A percentile compares a stretch with the other conserved stretches of the same genome.
These are phyloP conservation scores for Euborellia annulipes DNA, from an alignment of 1,140 invertebrate genomes.

Conservation along the genomic window DNA sequence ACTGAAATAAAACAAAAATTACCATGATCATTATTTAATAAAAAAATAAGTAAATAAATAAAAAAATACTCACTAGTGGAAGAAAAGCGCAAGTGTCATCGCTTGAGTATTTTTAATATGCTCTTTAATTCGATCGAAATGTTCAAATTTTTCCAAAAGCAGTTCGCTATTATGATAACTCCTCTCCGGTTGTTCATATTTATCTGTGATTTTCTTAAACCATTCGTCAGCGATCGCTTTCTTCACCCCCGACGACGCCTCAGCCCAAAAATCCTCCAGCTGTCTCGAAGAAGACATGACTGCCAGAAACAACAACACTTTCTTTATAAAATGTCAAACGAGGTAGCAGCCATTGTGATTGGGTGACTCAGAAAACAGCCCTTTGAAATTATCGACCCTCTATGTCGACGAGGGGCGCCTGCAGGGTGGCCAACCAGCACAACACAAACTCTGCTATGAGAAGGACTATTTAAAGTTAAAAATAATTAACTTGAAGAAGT, in stretches of 20 bases:
- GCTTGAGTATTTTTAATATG: conserved; percentile 22
- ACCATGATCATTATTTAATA: neutral
- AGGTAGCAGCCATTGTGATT: no score
- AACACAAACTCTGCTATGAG: no score
- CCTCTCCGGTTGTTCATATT: conserved; percentile 13
- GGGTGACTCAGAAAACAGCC: no score
- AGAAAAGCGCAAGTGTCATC: conserved; percentile 27
- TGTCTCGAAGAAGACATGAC: no score
- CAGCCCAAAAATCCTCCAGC: conserved; percentile 3
- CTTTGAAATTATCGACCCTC: no score
- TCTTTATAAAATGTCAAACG: no score
- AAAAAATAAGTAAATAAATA: neutral
- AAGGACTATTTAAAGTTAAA: no score
- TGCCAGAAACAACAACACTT: no score
- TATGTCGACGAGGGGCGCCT: no score
- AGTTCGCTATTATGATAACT: conserved; percentile 23
- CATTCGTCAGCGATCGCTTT: conserved; percentile 1
- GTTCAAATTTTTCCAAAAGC: conserved; percentile 22
- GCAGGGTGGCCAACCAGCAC: neutral
- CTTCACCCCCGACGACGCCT: neutral
- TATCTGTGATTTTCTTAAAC: conserved; percentile 4
- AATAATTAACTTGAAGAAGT: no score
- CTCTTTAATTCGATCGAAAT: conserved; percentile 23
- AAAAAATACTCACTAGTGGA: conserved; percentile 26
- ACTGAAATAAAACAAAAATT: conserved; percentile 23